Evolutionary conservation across 2,888 invertebrate genomes (phyloP).

Genomic region (Cryptocephalus primarius): DNA sequence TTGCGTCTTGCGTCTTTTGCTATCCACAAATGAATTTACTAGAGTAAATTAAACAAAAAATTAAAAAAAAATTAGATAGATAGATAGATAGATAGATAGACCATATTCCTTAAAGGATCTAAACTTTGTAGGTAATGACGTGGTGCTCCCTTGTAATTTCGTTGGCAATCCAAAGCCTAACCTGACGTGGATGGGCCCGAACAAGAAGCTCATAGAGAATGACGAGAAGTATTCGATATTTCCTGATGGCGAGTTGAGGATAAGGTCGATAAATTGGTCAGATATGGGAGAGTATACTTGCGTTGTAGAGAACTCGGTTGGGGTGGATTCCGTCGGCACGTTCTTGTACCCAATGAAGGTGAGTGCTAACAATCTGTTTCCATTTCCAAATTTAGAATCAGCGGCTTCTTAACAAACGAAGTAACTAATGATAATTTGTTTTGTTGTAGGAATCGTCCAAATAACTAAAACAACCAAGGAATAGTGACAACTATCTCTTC

Average conservation of each 20-base stretch:
- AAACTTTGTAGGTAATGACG: slow-evolving; percentile 42
- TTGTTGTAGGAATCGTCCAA: slow-evolving; percentile 20
- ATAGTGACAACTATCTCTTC: slow-evolving; percentile 7
- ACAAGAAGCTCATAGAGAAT: slow-evolving; percentile 42
- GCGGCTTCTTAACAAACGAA: not conserved
- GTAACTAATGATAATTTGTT: slow-evolving; percentile 1
- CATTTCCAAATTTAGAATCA: not conserved
- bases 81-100: no score
- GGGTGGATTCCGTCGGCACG: slow-evolving; percentile 50
- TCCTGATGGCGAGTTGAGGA: slow-evolving; percentile 65
- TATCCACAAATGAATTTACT: no score
- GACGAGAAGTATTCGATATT: slow-evolving; percentile 40
- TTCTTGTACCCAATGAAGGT: slow-evolving; percentile 60
- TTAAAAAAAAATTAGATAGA: no score
- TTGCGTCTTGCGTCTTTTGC: no score
- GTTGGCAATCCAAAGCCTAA: slow-evolving; percentile 51
- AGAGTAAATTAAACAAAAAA: no score
- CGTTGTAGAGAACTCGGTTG: slow-evolving; percentile 53
- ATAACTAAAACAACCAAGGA: slow-evolving; percentile 18
- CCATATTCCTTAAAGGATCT: no score
- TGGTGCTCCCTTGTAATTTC: slow-evolving; percentile 59
- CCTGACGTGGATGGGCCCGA: slow-evolving; percentile 55
- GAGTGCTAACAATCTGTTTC: not conserved
- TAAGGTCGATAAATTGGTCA: slow-evolving; percentile 58
- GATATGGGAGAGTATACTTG: slow-evolving; percentile 81